phyloP scores from a whole-genome alignment of 2,113 vertebrate genomes.

The Zosterops pallidus region DNA sequence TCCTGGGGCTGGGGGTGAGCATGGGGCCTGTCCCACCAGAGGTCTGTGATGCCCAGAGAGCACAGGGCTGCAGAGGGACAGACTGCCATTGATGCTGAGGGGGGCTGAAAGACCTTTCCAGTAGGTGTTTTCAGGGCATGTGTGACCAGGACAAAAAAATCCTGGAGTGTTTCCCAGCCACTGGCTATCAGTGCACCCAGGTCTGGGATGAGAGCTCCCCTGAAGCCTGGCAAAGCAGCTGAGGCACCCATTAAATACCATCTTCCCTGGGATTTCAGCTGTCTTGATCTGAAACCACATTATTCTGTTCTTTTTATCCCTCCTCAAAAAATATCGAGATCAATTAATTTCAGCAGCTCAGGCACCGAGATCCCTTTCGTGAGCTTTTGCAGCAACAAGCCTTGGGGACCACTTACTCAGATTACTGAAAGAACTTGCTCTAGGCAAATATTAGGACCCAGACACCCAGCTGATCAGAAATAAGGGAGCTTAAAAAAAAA shows the following conservation, averaged over 20 bases:
- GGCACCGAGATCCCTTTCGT: neutral
- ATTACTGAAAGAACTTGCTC: neutral
- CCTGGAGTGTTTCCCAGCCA: neutral
- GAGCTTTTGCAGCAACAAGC: rapidly evolving
- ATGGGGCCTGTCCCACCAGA: rapidly evolving
- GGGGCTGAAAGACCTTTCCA: neutral
- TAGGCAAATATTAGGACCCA: neutral
- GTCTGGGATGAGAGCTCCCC: neutral
- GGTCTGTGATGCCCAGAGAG: rapidly evolving
- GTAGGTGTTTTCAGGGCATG: neutral
- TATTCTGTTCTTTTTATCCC: neutral
- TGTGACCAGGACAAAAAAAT: neutral
- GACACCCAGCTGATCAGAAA: neutral
- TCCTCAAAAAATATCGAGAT: neutral
- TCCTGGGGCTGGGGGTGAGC: neutral
- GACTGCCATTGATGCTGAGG: neutral
- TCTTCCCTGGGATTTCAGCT: neutral
- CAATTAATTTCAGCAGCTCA: neutral
- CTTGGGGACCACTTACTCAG: neutral
- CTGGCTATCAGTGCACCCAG: neutral
- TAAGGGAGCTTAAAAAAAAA: neutral
- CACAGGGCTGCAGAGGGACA: neutral
- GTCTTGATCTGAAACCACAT: neutral
- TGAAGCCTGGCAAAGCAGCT: neutral
- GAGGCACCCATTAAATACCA: neutral